Base-by-base conservation (phyloP, 2,797 vertebrate genomes). In the Anniella stebbinsi region DNA sequence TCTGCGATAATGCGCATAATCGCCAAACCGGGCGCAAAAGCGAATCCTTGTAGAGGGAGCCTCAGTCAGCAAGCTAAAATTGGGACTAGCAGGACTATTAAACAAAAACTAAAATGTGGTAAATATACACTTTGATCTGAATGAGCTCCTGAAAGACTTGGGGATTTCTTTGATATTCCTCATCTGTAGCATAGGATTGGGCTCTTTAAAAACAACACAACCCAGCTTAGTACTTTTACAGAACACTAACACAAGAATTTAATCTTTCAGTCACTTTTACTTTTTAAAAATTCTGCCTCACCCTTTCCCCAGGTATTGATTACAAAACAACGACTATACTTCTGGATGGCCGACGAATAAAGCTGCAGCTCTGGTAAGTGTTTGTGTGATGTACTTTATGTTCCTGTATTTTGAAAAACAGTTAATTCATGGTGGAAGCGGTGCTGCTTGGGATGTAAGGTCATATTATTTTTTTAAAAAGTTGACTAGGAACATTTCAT, bases 291-390 rank as follows among this genome's bases (percentile, higher is more conserved):
- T 41, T 3, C 3, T 89, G 54, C 57, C 3, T 33, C 0, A 2
- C 51, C 84, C 12, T 76, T 21, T n/a, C 60, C 21, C 4, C 94
- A 98, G 98, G 98, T 88, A 98, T 98, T 15, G 98, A 98, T 95
- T 98, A 97, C 92, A 98, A 98, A 96, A 98, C 98, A 0, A 98
- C 98, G 86, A 98, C 97, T 18, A 98, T 98, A 92, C 97, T 98
- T 72, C 96, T 98, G 73, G 98, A 98, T 60, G 98, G 98, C 72
- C 97, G 98, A 28, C 96, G 98, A 90, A 97, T 99, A 94, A 98
- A 98, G 93, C 97, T 98, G 57, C 98, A 98, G 96, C 98, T 99
- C 93, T 98, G 98, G 98, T 98, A 93, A 95, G 92, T 23, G 23
- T 57, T n/a, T 77, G 41, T 51, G 83, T 18, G 66, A 33, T 60